A percentile compares a stretch with the other conserved stretches of the same genome.
phyloP scores from a whole-genome alignment of 2,888 invertebrate species.

The Xestia sexstrigata region DNA sequence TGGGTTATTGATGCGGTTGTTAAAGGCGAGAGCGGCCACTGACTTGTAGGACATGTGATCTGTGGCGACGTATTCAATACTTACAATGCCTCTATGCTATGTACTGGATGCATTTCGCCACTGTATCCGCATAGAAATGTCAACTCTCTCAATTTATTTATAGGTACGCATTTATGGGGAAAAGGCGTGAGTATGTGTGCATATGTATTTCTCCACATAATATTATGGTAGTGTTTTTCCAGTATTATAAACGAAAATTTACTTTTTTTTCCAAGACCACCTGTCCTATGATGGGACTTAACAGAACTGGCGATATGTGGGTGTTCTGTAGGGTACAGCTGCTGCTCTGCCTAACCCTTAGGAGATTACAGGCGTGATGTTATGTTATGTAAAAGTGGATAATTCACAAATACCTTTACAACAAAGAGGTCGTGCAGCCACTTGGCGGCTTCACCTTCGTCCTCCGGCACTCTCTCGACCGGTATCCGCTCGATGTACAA shows the following conservation, averaged over 20 bases:
- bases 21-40: slow-evolving; percentile 47
- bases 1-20: slow-evolving; percentile 48
- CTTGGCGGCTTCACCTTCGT: slow-evolving; percentile 93
- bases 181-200: not conserved
- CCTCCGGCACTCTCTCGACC: slow-evolving; percentile 94
- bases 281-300: not conserved
- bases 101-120: slow-evolving; percentile 6
- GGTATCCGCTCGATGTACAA: slow-evolving; percentile 95
- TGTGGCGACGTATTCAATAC: slow-evolving; percentile 9
- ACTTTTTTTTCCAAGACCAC: not conserved
- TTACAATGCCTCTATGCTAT: not conserved
- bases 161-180: not conserved
- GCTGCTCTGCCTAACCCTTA: not conserved
- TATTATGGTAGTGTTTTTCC: not conserved
- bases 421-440: slow-evolving; percentile 96
- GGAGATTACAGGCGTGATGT: not conserved
- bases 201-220: not conserved
- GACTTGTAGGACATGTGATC: slow-evolving; percentile 40
- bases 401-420: slow-evolving; percentile 92
- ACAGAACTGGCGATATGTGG: not conserved
- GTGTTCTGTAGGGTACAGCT: not conserved
- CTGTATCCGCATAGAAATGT: not conserved
- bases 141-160: not conserved
- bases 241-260: not conserved
- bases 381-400: not conserved